A percentile compares a stretch with the other conserved stretches of the same genome.
These are phyloP conservation scores for Drosophila funebris DNA, from an alignment of 1,140 invertebrate species.

Conservation along the genomic window DNA sequence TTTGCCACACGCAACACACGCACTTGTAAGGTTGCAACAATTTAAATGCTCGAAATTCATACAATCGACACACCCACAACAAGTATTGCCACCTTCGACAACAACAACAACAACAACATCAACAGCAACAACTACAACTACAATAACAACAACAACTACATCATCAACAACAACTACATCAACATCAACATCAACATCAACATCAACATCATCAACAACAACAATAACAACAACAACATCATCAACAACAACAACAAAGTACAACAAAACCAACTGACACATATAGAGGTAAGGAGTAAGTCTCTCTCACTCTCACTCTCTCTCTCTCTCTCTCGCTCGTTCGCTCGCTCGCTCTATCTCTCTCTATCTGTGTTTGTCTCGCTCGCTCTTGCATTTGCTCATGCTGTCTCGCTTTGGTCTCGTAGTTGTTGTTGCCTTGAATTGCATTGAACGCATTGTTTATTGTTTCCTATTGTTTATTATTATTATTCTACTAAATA, in stretches of 20 bases:
- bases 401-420: constrained; percentile 9
- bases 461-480: constrained; percentile 9
- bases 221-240: constrained; percentile 19
- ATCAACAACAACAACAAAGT: constrained; percentile 16
- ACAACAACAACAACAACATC: constrained; percentile 46
- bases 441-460: constrained; percentile 13
- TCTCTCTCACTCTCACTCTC: constrained; percentile 52
- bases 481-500: constrained; percentile 18
- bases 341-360: constrained; percentile 4
- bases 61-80: constrained; percentile 45
- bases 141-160: constrained; percentile 21
- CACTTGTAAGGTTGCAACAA: constrained; percentile 54
- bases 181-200: constrained; percentile 39
- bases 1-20: constrained; percentile 62
- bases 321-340: constrained; percentile 14
- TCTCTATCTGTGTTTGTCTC: constrained; percentile 9
- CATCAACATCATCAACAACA: constrained; percentile 22
- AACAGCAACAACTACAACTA: constrained; percentile 23
- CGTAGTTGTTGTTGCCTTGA: constrained; percentile 22
- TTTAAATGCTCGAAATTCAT: constrained; percentile 41
- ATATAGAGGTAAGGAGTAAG: constrained; percentile 74
- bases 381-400: neutral
- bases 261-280: constrained; percentile 48
- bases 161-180: constrained; percentile 34
- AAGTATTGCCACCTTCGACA: constrained; percentile 41